Base-by-base conservation (phyloP, 2,888 invertebrate species). In the Megalurothrips usitatus region DNA sequence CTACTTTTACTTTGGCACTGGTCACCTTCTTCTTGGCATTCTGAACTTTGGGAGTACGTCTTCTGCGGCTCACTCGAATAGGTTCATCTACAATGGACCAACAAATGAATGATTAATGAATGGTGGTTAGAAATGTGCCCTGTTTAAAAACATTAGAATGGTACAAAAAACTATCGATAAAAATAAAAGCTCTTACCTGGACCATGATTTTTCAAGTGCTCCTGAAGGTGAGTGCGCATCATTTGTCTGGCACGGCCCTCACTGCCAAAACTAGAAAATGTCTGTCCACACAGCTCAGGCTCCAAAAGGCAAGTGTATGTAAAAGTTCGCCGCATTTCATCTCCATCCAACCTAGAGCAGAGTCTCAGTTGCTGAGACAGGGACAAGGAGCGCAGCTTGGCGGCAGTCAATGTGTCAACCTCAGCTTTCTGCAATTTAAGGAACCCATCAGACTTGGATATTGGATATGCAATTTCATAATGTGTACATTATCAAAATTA, bases 241-340 rank as follows among this genome's bases (percentile, higher is more conserved):
- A 87, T 87, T 83, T 87, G 86, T 83, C 89, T 86, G 1, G 90
- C 90, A 84, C 87, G 87, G 78, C 86, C 87, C 85, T 91, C 91
- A 84, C 89, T 90, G 1, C 90, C 90, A 86, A 90, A 90, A 85
- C 90, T 90, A 23, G 88, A 88, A 84, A 88, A 89, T 49, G 86
- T 87, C 82, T 88, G 87, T 28, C 86, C 85, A 82, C 90, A 90
- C 80, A 85, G 84, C 43, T 87, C 87, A 17, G 89, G 88, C 80
- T 89, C 86, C 81, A 90, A 86, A 49, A 86, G 87, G 84, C 90
- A 90, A 1, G 87, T 87, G 83, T 87, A 90, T 23, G 89, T 88
- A 85, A 89, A 90, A 82, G 88, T 89, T 82, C 88, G 86, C 79
- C 88, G 87, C 80, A 90, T 87, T 85, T 90, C 90, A 84, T 90